A percentile compares a stretch with the other conserved stretches of the same genome.
These are phyloP conservation scores for Incurvaria masculella DNA, from an alignment of 2,888 invertebrate species.

Conservation along the genomic window DNA sequence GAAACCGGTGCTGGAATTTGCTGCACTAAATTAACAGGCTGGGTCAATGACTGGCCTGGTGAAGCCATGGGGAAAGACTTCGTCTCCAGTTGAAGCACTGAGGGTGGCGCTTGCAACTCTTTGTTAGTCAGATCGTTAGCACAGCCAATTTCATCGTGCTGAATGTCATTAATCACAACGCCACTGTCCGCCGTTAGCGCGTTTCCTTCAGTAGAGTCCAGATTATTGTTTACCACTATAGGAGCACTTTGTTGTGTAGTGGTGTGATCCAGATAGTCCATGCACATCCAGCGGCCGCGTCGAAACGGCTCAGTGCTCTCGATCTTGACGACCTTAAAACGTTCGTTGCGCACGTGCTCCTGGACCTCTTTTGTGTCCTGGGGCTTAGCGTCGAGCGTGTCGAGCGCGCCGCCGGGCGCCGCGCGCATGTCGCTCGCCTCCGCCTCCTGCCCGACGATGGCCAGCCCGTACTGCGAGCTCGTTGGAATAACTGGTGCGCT, in stretches of 20 bases:
- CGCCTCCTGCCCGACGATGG: conserved; percentile 66
- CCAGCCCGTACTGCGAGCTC: conserved; percentile 78
- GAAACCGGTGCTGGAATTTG: conserved; percentile 48
- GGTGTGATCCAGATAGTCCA: conserved; percentile 89
- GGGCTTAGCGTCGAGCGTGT: conserved; percentile 53
- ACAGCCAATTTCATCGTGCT: conserved; percentile 49
- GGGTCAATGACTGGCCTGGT: conserved; percentile 50
- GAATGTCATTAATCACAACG: conserved; percentile 50
- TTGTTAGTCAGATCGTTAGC: conserved; percentile 39
- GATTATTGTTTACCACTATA: conserved; percentile 46
- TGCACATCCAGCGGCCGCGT: conserved; percentile 90
- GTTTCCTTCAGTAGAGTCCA: conserved; percentile 42
- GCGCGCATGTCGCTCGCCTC: conserved; percentile 61
- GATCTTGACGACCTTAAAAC: conserved; percentile 94
- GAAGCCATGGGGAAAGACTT: conserved; percentile 54
- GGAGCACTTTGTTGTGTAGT: conserved; percentile 53
- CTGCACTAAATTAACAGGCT: conserved; percentile 39
- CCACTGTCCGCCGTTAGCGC: conserved; percentile 47
- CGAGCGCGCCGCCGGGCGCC: conserved; percentile 60
- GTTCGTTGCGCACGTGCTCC: conserved; percentile 72
- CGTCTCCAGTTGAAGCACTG: conserved; percentile 48
- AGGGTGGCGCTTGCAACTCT: conserved; percentile 43
- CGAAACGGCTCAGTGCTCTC: conserved; percentile 93
- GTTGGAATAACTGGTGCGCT: conserved; percentile 81
- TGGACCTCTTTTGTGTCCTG: conserved; percentile 62